These are phyloP conservation scores for Wiebesia pumilae DNA, from an alignment of 1,140 invertebrate genomes.

Conservation along the genomic window DNA sequence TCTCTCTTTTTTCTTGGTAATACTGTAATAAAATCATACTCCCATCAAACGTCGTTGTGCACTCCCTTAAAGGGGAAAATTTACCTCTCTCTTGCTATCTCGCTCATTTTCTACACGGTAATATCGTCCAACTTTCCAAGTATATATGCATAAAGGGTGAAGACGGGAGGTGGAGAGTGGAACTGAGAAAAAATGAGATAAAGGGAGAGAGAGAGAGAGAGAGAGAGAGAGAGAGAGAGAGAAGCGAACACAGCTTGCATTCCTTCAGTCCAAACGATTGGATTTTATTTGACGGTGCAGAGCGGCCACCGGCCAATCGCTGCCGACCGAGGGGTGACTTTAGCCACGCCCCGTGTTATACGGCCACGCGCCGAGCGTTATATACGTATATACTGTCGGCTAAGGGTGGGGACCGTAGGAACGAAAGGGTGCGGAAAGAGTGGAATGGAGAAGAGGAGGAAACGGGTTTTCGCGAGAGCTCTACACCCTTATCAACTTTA, in stretches of 20 bases:
- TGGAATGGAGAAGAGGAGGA: conserved; percentile 2
- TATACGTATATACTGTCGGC: not conserved
- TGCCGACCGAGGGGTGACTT: conserved; percentile 57
- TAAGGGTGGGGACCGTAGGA: conserved; percentile 30
- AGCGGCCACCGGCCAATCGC: conserved; percentile 68
- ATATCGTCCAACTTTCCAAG: conserved; percentile 3
- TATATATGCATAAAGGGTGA: conserved; percentile 10
- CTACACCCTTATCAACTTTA: conserved; percentile 76
- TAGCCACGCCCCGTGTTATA: conserved; percentile 66
- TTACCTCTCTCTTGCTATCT: conserved; percentile 8
- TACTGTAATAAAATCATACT: conserved; percentile 77
- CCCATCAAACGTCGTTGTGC: conserved; percentile 72
- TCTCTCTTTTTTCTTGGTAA: conserved; percentile 64
- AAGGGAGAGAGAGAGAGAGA: conserved; percentile 4
- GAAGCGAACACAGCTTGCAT: conserved; percentile 62
- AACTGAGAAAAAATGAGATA: not conserved
- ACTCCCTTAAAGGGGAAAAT: conserved; percentile 64
- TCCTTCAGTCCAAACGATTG: conserved; percentile 74
- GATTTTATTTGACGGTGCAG: conserved; percentile 75
- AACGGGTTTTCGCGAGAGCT: conserved; percentile 8
- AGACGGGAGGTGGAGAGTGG: not conserved
- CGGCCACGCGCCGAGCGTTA: conserved; percentile 15
- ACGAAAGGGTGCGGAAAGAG: conserved; percentile 30
- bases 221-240: conserved; percentile 39
- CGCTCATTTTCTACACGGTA: conserved; percentile 32